These are phyloP conservation scores for Rhopalosiphum maidis DNA, from an alignment of 1,140 invertebrate genomes.

Conservation along the genomic window DNA sequence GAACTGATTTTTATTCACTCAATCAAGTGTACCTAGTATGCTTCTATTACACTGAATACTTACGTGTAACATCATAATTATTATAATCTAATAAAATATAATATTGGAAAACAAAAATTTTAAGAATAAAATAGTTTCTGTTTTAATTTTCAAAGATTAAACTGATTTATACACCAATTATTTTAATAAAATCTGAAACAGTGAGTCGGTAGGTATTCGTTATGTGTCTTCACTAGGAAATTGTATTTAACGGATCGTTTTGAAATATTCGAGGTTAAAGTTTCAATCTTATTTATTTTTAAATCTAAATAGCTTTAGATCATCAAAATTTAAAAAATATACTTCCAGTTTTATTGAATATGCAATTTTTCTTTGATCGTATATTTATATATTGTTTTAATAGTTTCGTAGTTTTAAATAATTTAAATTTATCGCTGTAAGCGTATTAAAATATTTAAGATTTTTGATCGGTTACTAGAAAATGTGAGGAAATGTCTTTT, in stretches of 20 bases:
- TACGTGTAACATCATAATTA: not conserved
- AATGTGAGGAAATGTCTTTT: not conserved
- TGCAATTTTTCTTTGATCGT: not conserved
- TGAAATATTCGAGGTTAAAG: not conserved
- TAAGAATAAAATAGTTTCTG: not conserved
- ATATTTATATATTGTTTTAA: not conserved
- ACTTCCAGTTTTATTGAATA: not conserved
- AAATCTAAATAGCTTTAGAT: not conserved
- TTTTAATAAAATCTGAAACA: not conserved
- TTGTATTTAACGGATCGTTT: not conserved
- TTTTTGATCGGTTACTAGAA: not conserved
- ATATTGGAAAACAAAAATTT: not conserved
- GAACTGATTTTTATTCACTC: not conserved
- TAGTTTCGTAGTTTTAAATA: not conserved
- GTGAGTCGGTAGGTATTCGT: not conserved
- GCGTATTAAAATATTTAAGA: not conserved
- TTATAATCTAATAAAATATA: no score
- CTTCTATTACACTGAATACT: not conserved
- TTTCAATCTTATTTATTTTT: not conserved
- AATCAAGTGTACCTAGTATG: not conserved
- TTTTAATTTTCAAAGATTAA: not conserved
- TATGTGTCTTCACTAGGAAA: not conserved
- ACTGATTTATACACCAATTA: conserved; percentile 11
- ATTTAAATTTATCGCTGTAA: not conserved
- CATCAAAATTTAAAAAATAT: not conserved